Evolutionary conservation across 23 tunicate genomes (phyloP).

Genomic region (Trididemnum miniatum): DNA sequence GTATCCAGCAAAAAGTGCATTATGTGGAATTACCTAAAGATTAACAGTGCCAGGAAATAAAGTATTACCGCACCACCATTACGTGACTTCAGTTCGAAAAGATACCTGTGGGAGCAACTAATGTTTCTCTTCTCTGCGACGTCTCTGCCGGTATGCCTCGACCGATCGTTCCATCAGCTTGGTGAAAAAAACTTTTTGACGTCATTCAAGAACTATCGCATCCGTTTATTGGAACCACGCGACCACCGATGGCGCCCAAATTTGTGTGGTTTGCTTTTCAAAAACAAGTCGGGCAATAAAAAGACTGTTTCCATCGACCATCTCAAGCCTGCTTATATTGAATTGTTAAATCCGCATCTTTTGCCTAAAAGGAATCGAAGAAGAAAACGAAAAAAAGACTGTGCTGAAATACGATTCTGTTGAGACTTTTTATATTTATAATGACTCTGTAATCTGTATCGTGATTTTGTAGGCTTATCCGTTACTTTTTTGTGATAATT

Average conservation of each 20-base stretch:
- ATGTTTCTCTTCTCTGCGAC: not conserved
- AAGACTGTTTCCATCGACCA: no score
- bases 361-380: no score
- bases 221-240: not conserved
- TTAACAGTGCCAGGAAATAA: not conserved
- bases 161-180: not conserved
- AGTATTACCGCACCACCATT: not conserved
- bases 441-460: no score
- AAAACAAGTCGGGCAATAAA: not conserved
- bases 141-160: not conserved
- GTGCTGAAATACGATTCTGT: no score
- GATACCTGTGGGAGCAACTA: not conserved
- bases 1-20: no score
- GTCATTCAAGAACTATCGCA: not conserved
- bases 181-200: not conserved
- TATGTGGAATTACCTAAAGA: no score
- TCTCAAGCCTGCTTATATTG: no score
- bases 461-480: no score
- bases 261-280: not conserved
- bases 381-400: no score
- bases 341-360: no score
- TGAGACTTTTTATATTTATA: no score
- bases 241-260: not conserved
- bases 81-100: not conserved
- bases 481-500: no score